phyloP scores from a whole-genome alignment of 2,888 invertebrate genomes.

The Aplocera efformata region DNA sequence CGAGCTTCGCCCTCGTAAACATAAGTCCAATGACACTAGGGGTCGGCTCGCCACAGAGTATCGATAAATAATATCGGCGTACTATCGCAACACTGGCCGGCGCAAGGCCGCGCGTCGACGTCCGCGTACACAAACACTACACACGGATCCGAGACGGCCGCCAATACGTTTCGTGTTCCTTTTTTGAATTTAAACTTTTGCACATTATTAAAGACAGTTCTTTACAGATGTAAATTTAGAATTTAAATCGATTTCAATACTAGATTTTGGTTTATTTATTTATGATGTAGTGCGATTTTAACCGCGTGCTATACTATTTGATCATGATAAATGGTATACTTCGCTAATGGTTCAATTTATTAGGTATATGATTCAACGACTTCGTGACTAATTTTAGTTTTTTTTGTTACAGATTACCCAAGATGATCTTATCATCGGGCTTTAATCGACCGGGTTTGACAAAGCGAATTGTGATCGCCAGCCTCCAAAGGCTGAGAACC shows the following conservation, averaged over 20 bases:
- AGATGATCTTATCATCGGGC: slow-evolving; percentile 54
- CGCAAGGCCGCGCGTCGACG: slow-evolving; percentile 71
- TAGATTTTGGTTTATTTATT: slow-evolving; percentile 41
- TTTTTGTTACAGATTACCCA: slow-evolving; percentile 61
- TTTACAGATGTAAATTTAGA: too few relatives aligned
- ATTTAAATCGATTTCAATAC: slow-evolving; percentile 37
- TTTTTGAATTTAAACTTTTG: slow-evolving; percentile 32
- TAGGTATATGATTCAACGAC: neutral
- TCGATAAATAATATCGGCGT: slow-evolving; percentile 61
- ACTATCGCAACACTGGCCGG: slow-evolving; percentile 64
- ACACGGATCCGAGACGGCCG: slow-evolving; percentile 26
- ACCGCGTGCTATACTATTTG: neutral
- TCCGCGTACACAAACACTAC: slow-evolving; percentile 48
- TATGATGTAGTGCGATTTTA: too few relatives aligned
- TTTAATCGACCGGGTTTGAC: slow-evolving; percentile 32
- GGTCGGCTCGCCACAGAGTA: slow-evolving; percentile 47
- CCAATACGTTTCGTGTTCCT: slow-evolving; percentile 10
- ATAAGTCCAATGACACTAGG: slow-evolving; percentile 74
- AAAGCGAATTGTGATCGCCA: slow-evolving; percentile 19
- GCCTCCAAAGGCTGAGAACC: slow-evolving; percentile 17
- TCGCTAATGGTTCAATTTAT: neutral
- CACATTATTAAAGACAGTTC: slow-evolving; percentile 7
- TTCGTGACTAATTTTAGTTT: slow-evolving; percentile 14
- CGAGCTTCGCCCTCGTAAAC: slow-evolving; percentile 65
- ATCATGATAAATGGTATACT: neutral